Evolutionary conservation across 2,113 vertebrate species (phyloP).

Genomic region (Macaca nemestrina): DNA sequence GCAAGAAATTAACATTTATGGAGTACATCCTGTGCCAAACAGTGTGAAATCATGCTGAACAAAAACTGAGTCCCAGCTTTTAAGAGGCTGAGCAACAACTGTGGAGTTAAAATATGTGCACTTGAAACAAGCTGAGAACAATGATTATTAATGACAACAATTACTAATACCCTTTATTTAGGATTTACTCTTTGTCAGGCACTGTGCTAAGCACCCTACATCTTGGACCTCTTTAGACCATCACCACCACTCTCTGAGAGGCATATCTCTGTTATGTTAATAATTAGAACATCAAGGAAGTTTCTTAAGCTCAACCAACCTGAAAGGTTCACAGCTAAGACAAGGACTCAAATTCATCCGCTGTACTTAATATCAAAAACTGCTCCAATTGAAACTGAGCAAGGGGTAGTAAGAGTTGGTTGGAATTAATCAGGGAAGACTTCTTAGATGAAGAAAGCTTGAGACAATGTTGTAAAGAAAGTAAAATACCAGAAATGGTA

Average conservation of each 20-base stretch:
- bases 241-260: background rate
- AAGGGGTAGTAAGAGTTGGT: background rate
- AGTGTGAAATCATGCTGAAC: background rate
- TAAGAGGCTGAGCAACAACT: background rate
- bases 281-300: background rate
- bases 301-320: background rate
- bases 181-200: background rate
- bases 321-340: background rate
- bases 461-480: background rate
- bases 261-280: background rate
- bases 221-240: background rate
- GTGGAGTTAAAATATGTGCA: background rate
- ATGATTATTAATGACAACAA: background rate
- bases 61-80: background rate
- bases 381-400: constrained; percentile 3
- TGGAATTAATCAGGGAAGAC: background rate
- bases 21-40: background rate
- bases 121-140: background rate
- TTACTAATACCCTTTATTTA: background rate
- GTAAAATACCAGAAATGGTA: background rate
- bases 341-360: background rate
- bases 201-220: background rate
- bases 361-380: background rate
- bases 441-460: background rate
- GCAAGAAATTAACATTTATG: background rate